phyloP scores from a whole-genome alignment of 1,140 invertebrate genomes.

The Ostrea edulis region DNA sequence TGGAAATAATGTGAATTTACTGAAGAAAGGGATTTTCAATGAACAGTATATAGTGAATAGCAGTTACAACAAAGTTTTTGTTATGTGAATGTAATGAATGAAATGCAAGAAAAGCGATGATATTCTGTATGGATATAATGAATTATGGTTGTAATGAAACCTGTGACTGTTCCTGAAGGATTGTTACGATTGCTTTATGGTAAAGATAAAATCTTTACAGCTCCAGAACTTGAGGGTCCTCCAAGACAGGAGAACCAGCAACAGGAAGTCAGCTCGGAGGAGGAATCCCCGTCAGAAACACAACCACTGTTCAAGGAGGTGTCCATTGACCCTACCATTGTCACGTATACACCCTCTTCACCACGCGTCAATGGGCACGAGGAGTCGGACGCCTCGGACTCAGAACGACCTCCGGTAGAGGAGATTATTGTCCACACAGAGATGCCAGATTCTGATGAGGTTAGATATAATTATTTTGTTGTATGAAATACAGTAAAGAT shows the following conservation, averaged over 20 bases:
- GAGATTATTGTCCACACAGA: constrained; percentile 50
- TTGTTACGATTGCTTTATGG: too few species aligned
- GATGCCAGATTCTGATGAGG: constrained; percentile 66
- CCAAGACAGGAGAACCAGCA: constrained; percentile 60
- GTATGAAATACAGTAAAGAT: too few species aligned
- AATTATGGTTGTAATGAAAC: too few species aligned
- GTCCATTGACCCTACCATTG: constrained; percentile 53
- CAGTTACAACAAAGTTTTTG: too few species aligned
- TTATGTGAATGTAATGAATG: too few species aligned
- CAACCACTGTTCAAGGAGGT: constrained; percentile 69
- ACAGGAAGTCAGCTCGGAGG: constrained; percentile 59
- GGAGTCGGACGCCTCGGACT: constrained; percentile 39
- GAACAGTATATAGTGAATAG: too few species aligned
- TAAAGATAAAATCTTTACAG: constrained; percentile 48
- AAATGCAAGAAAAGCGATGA: too few species aligned
- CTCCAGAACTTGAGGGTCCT: constrained; percentile 71
- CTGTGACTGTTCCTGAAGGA: too few species aligned
- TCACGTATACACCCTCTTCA: constrained; percentile 54
- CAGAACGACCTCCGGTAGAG: constrained; percentile 36
- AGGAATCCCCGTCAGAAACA: constrained; percentile 69
- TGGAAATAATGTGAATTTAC: too few species aligned
- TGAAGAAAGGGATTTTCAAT: too few species aligned
- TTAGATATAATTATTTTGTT: not conserved
- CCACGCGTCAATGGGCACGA: constrained; percentile 33
- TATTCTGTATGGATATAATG: too few species aligned